phyloP scores from a whole-genome alignment of 2,888 invertebrate genomes.

The Nemotelus nigrinus region DNA sequence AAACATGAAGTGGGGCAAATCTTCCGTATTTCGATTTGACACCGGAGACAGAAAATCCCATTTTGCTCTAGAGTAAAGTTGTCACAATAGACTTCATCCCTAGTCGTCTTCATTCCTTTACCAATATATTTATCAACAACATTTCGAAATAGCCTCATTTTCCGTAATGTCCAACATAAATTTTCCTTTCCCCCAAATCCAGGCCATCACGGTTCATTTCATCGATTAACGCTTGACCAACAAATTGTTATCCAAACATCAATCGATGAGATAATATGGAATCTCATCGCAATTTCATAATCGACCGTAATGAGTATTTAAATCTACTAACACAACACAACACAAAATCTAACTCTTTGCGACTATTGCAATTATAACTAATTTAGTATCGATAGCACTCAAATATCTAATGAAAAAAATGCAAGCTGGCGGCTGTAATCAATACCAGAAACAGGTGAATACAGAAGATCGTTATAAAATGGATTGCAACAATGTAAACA shows the following conservation, averaged over 20 bases:
- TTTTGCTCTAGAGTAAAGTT: no score
- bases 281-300: constrained; percentile 31
- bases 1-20: no score
- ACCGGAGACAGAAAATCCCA: no score
- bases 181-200: not conserved
- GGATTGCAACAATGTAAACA: constrained; percentile 21
- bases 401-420: constrained; percentile 6
- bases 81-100: not conserved
- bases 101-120: not conserved
- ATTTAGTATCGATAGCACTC: not conserved
- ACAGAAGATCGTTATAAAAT: not conserved
- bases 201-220: not conserved
- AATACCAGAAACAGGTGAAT: constrained; percentile 4
- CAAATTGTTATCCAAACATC: constrained; percentile 3
- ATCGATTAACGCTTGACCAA: constrained; percentile 16
- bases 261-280: constrained; percentile 23
- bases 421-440: not conserved
- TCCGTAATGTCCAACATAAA: not conserved
- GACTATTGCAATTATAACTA: not conserved
- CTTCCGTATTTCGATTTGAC: no score
- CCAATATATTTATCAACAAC: not conserved
- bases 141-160: not conserved
- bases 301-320: not conserved
- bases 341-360: not conserved
- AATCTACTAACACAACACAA: not conserved